Conservation (phyloP, 1,140 invertebrate species). For the Leptoteleia sp. region DNA sequence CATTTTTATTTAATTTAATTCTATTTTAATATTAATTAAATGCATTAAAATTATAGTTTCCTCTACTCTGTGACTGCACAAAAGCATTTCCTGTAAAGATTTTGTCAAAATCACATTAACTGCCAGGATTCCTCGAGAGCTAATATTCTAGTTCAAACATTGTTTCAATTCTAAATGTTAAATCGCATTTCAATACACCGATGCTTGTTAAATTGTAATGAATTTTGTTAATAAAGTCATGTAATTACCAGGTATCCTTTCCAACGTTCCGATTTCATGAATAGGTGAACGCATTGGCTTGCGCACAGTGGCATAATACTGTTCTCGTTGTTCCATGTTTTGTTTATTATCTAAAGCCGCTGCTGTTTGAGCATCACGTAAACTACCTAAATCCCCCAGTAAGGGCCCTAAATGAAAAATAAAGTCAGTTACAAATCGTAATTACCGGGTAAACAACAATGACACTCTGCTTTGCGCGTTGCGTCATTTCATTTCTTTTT, state of each 20-base stretch:
- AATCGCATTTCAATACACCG: not conserved
- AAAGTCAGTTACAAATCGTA: slow-evolving; percentile 32
- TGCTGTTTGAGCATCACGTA: slow-evolving; percentile 79
- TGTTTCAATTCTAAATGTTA: not conserved
- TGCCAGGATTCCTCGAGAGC: too few relatives aligned
- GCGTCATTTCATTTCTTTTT: slow-evolving; percentile 15
- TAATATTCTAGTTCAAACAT: too few relatives aligned
- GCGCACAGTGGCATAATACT: slow-evolving; percentile 82
- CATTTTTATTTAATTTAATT: too few relatives aligned
- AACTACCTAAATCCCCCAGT: slow-evolving; percentile 78
- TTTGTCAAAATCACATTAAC: too few relatives aligned
- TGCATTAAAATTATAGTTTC: too few relatives aligned
- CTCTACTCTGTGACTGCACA: too few relatives aligned
- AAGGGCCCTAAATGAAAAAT: slow-evolving; percentile 74
- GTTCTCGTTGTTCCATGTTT: slow-evolving; percentile 82
- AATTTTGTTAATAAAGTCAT: slow-evolving; percentile 25
- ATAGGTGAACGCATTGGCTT: slow-evolving; percentile 81
- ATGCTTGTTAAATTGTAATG: slow-evolving; percentile 13
- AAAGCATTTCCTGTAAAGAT: too few relatives aligned
- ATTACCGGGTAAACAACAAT: slow-evolving; percentile 13
- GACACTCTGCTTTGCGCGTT: slow-evolving; percentile 1
- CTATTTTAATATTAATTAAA: too few relatives aligned
- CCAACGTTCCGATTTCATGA: slow-evolving; percentile 79
- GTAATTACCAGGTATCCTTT: slow-evolving; percentile 81
- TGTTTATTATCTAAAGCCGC: slow-evolving; percentile 82